These are phyloP conservation scores for Phaethornis superciliosus DNA, from an alignment of 2,113 vertebrate species.

Conservation along the genomic window DNA sequence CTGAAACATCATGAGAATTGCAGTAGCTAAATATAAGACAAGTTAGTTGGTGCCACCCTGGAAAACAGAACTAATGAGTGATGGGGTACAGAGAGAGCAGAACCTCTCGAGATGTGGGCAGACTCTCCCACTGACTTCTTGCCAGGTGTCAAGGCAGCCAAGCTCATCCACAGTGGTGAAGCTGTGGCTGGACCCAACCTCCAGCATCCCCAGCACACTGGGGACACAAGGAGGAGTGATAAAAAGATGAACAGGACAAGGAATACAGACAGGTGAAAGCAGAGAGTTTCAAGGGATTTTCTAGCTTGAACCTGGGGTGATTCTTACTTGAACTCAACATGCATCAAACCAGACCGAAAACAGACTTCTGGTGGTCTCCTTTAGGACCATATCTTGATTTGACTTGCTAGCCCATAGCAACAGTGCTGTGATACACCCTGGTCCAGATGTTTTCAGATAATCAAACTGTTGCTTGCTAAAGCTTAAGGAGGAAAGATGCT, in stretches of 20 bases:
- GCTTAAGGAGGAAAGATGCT: background rate
- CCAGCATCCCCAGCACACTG: background rate
- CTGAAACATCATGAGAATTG: constrained; percentile 25
- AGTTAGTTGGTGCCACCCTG: background rate
- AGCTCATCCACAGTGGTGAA: background rate
- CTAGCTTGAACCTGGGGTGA: background rate
- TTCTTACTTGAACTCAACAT: background rate
- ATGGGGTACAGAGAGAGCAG: background rate
- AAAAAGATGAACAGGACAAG: background rate
- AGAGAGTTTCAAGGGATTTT: background rate
- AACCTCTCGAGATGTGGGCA: background rate
- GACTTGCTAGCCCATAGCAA: background rate
- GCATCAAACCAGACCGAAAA: background rate
- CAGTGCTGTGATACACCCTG: background rate
- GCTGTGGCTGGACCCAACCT: background rate
- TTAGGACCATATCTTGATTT: background rate
- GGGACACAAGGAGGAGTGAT: background rate
- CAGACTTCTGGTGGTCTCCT: background rate
- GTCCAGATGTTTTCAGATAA: background rate
- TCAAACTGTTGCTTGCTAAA: background rate
- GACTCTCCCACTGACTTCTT: background rate
- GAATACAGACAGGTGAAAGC: background rate
- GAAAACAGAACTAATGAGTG: background rate
- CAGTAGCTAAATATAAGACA: constrained; percentile 30
- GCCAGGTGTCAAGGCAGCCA: background rate